A percentile compares a stretch with the other conserved stretches of the same genome.
Conservation (phyloP, 1,140 invertebrate species). For the Trissolcus basalis region DNA sequence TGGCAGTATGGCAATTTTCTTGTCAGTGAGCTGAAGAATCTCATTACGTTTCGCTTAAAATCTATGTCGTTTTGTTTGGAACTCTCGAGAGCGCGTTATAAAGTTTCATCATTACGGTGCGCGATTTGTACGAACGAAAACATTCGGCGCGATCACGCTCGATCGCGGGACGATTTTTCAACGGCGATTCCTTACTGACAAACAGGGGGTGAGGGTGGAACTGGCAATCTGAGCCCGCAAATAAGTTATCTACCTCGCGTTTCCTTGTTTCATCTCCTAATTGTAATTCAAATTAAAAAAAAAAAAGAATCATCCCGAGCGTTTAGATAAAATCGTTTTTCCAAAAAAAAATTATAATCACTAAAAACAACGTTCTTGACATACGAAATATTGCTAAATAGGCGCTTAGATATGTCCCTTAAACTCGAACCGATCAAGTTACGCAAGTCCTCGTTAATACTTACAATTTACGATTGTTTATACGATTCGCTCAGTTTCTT, state of each 20-base stretch:
- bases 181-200: slow-evolving; percentile 24
- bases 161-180: slow-evolving; percentile 17
- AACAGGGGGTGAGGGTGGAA: no score
- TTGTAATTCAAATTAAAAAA: no score
- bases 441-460: slow-evolving; percentile 12
- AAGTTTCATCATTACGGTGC: slow-evolving; percentile 18
- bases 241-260: no score
- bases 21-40: slow-evolving; percentile 64
- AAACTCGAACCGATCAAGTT: slow-evolving; percentile 40
- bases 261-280: no score
- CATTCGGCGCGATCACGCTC: slow-evolving; percentile 18
- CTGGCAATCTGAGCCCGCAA: no score
- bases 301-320: not conserved
- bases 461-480: slow-evolving; percentile 19
- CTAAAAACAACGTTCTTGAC: not conserved
- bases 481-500: slow-evolving; percentile 7
- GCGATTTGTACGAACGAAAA: slow-evolving; percentile 17
- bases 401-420: slow-evolving; percentile 50
- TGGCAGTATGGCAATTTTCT: slow-evolving; percentile 75
- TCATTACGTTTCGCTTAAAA: slow-evolving; percentile 50
- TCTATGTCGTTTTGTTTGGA: slow-evolving; percentile 38
- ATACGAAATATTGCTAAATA: slow-evolving; percentile 53
- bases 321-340: slow-evolving; percentile 16
- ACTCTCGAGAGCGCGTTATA: slow-evolving; percentile 16
- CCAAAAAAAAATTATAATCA: no score